Conservation (phyloP, 64 coral and sea anemone species). For the Actinia tenebrosa region DNA sequence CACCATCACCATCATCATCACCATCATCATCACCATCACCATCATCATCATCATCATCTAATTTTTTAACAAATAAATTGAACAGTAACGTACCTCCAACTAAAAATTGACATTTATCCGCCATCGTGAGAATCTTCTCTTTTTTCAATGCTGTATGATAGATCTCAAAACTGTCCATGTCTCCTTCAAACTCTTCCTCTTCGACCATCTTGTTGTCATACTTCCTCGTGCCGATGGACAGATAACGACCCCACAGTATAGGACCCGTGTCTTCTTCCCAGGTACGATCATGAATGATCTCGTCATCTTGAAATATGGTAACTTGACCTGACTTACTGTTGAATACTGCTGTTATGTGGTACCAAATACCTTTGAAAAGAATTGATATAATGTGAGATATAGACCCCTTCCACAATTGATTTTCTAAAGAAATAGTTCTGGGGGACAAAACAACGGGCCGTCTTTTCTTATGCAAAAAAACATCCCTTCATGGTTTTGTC, state of each 20-base stretch:
- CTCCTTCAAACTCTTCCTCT: conserved; percentile 48
- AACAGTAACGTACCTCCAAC: not conserved
- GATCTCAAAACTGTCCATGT: conserved; percentile 63
- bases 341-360: conserved; percentile 48
- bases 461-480: no score
- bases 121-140: conserved; percentile 26
- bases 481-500: no score
- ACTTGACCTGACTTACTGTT: conserved; percentile 56
- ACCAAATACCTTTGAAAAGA: conserved; percentile 53
- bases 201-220: conserved; percentile 31
- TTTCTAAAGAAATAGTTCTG: no score
- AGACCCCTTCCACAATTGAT: no score
- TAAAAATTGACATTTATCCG: conserved; percentile 20
- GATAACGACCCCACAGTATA: conserved; percentile 37
- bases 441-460: no score
- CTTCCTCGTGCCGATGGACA: conserved; percentile 34
- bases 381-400: no score
- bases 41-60: no score
- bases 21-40: no score
- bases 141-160: conserved; percentile 32
- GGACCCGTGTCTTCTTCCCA: conserved; percentile 19
- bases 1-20: no score
- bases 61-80: no score
- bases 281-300: conserved; percentile 28
- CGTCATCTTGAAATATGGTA: conserved; percentile 53